Conservation (phyloP, 2,888 invertebrate species). For the Petrolisthes manimaculis region DNA sequence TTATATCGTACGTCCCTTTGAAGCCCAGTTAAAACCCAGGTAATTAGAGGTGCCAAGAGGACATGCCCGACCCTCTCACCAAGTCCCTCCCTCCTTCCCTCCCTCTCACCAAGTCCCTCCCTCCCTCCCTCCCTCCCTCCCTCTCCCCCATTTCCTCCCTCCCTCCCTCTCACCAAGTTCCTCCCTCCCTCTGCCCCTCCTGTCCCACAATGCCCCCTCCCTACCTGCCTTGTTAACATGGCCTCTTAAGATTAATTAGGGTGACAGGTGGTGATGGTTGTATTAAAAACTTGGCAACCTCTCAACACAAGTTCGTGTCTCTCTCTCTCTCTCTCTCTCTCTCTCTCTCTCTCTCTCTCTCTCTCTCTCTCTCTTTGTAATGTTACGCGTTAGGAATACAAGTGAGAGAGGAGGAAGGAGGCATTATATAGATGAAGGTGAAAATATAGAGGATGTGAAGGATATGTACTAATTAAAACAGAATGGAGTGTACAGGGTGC, state of each 20-base stretch:
- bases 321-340: constrained; percentile 10
- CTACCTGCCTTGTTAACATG: constrained; percentile 40
- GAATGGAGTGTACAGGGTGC: too few relatives aligned
- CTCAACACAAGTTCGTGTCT: too few relatives aligned
- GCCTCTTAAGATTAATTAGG: constrained; percentile 49
- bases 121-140: neutral
- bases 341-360: constrained; percentile 19
- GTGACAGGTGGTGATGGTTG: constrained; percentile 56
- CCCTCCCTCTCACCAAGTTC: neutral
- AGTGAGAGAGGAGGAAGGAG: neutral
- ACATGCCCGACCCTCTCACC: too few relatives aligned
- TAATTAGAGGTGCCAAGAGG: too few relatives aligned
- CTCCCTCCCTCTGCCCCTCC: neutral
- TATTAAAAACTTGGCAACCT: constrained; percentile 61
- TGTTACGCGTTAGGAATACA: neutral
- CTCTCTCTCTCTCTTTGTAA: neutral
- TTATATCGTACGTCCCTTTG: too few relatives aligned
- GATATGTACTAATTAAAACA: too few relatives aligned
- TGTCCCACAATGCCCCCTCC: neutral
- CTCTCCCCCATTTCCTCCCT: neutral
- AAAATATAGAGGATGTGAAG: neutral
- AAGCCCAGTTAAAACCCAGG: too few relatives aligned
- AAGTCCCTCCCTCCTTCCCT: neutral
- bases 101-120: too few relatives aligned
- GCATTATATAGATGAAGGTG: neutral